Evolutionary conservation across 1,140 invertebrate species (phyloP), one percentile per base, ranked within the genome.

Genomic region (Littorina saxatilis): DNA sequence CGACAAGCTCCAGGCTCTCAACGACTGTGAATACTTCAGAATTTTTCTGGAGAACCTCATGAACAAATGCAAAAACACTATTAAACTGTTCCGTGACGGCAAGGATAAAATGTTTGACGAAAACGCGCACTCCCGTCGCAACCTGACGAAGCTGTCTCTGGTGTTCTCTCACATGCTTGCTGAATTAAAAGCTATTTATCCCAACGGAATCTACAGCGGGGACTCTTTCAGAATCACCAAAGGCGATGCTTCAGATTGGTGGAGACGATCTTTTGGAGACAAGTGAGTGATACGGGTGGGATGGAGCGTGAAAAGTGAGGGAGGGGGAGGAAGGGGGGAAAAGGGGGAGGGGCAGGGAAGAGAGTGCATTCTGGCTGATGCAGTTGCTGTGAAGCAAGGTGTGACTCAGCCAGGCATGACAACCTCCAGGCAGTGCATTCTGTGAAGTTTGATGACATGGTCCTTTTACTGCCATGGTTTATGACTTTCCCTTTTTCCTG

Each of bases 151-250:
- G 94, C 95, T 99, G 47, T 99, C 98, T 93, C 94, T 99, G 84
- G 98, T 99, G 72, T 99, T 99, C 94, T 99, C 98, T 92, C 99
- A 99, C 94, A 99, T 99, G 98, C 94, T 99, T 81, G 98, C 97
- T 91, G 99, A 99, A 94, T 93, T 99, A 50, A 99, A 99, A 93
- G 98, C 99, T 27, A 96, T 99, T 85, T 99, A 99, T 93, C 98
- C 98, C 0, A 93, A 96, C 93, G 98, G 98, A 37, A 94, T 96
- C 20, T 99, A 99, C 93, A 96, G 97, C 66, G 98, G 98, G 27
- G 98, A 99, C 93, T 97, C 97, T 91, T 99, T 99, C 93, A 95
- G 99, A 88, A 99, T 99, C 87, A 99, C 99, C 27, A 99, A 99
- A 93, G 97, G 97, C 86, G 98, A 99, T 94, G 99, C 99, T 32